Percentiles rank a stretch among this genome's conserved stretches.
These are phyloP conservation scores for Alfaro cultratus DNA, from an alignment of 2,797 vertebrate species.

Conservation along the genomic window DNA sequence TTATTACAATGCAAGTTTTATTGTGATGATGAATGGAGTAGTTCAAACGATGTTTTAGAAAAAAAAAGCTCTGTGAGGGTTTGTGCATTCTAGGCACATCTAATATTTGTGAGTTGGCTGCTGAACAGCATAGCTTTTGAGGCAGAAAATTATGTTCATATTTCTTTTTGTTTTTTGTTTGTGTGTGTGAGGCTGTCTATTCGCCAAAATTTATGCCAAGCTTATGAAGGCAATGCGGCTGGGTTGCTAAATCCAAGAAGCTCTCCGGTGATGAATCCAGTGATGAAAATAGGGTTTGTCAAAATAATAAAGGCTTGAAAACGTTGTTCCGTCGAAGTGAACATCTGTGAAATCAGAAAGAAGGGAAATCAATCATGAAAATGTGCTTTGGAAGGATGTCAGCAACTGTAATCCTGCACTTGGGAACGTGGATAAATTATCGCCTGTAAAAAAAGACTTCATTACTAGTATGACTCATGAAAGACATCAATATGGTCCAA, in stretches of 20 bases:
- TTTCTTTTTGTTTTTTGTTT: neutral
- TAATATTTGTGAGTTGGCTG: slow-evolving; percentile 26
- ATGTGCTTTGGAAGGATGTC: slow-evolving; percentile 10
- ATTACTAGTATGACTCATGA: slow-evolving; percentile 17
- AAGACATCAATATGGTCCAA: neutral
- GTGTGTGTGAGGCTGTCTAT: slow-evolving; percentile 1
- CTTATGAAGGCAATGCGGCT: slow-evolving; percentile 13
- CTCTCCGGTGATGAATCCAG: slow-evolving; percentile 4
- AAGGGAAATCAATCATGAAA: slow-evolving; percentile 21
- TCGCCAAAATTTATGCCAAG: slow-evolving; percentile 14
- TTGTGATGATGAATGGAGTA: neutral
- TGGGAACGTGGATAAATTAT: slow-evolving; percentile 9
- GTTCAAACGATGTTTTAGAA: slow-evolving; percentile 3
- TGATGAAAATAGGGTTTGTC: slow-evolving; percentile 9
- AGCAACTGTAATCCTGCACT: slow-evolving; percentile 12
- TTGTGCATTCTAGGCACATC: slow-evolving; percentile 17
- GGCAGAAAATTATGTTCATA: slow-evolving; percentile 22
- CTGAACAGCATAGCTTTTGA: slow-evolving; percentile 20
- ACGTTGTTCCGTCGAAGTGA: neutral
- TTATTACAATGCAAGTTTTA: neutral
- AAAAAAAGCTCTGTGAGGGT: slow-evolving; percentile 5
- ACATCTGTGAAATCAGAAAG: slow-evolving; percentile 3
- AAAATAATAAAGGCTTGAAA: slow-evolving; percentile 8
- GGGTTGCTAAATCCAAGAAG: slow-evolving; percentile 25
- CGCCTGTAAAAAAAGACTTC: neutral